Conservation (phyloP, 2,888 invertebrate species). For the Sympetrum striolatum region DNA sequence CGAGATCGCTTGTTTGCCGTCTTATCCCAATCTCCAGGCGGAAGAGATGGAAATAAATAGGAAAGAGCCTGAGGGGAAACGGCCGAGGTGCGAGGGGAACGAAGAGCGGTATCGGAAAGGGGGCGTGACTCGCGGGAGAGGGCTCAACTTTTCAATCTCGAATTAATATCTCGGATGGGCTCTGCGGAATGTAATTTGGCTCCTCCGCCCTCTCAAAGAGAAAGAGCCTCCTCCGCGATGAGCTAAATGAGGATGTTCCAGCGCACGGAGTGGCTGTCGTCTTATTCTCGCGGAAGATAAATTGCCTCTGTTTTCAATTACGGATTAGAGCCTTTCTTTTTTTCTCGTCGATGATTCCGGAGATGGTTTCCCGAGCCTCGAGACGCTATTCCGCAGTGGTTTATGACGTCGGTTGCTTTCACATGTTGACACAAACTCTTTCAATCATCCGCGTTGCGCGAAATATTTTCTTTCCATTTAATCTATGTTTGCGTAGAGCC, state of each 20-base stretch:
- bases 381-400: too few relatives aligned
- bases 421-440: too few relatives aligned
- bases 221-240: background rate
- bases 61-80: background rate
- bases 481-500: too few relatives aligned
- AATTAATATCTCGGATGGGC: slow-evolving; percentile 13
- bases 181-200: background rate
- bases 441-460: too few relatives aligned
- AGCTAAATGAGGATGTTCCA: background rate
- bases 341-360: too few relatives aligned
- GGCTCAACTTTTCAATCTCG: background rate
- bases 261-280: background rate
- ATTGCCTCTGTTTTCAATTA: slow-evolving; percentile 39
- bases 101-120: background rate
- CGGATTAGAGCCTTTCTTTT: background rate
- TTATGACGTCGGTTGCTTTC: too few relatives aligned
- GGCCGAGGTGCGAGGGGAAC: background rate
- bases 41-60: background rate
- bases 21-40: background rate
- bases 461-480: too few relatives aligned
- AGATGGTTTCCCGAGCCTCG: too few relatives aligned
- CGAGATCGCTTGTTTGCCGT: background rate
- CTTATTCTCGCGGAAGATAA: background rate
- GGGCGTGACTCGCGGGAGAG: background rate
- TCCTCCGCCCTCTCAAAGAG: background rate